These are phyloP conservation scores for Oncorhynchus nerka DNA, from an alignment of 2,113 vertebrate genomes.

Conservation along the genomic window DNA sequence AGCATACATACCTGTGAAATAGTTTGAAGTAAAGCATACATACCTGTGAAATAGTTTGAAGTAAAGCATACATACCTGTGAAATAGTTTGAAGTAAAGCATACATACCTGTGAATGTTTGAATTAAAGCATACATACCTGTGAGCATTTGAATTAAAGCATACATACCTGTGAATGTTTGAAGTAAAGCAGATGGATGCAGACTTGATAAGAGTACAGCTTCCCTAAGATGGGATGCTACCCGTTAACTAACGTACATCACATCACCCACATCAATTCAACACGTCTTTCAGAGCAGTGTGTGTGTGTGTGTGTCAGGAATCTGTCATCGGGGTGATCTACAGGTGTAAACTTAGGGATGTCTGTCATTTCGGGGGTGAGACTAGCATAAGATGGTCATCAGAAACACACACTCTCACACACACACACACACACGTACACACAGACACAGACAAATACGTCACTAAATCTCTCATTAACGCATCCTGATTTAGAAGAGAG, in stretches of 20 bases:
- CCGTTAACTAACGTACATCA: background rate
- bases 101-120: too few relatives aligned
- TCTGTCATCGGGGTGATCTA: background rate
- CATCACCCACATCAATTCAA: background rate
- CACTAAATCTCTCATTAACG: conserved; percentile 7
- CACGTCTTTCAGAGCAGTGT: background rate
- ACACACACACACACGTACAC: background rate
- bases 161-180: too few relatives aligned
- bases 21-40: too few relatives aligned
- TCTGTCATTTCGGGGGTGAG: conserved; percentile 45
- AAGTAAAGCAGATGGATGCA: background rate
- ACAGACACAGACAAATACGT: conserved; percentile 18
- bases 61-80: too few relatives aligned
- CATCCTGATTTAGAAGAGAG: conserved; percentile 14
- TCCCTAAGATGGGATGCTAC: background rate
- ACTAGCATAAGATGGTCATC: conserved; percentile 11
- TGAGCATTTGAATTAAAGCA: too few relatives aligned
- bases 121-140: too few relatives aligned
- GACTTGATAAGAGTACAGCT: background rate
- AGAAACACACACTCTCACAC: conserved; percentile 3
- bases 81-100: too few relatives aligned
- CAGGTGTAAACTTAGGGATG: conserved; percentile 18
- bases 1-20: background rate
- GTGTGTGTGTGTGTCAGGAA: background rate
- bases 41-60: too few relatives aligned